Conservation (phyloP, 1,140 invertebrate genomes). For the Caerostris extrusa region DNA sequence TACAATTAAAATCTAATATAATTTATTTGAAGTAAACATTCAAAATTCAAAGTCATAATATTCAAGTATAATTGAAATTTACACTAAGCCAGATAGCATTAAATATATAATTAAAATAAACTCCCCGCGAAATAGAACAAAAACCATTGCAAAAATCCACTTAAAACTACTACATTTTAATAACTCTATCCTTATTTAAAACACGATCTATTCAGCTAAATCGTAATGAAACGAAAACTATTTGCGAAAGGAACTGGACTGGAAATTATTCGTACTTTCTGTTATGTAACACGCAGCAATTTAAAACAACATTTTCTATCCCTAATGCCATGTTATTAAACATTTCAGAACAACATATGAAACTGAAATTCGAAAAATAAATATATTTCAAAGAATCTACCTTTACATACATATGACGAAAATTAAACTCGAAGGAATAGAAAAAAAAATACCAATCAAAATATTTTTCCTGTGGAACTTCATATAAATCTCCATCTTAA, state of each 20-base stretch:
- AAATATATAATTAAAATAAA: no score
- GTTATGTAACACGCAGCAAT: neutral
- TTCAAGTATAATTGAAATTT: no score
- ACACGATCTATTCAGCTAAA: neutral
- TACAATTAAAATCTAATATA: no score
- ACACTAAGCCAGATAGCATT: no score
- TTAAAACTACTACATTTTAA: neutral
- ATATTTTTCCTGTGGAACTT: neutral
- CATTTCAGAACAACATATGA: slow-evolving; percentile 5
- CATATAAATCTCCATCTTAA: slow-evolving; percentile 30
- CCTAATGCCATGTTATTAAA: slow-evolving; percentile 28
- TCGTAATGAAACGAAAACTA: neutral
- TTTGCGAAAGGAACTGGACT: neutral
- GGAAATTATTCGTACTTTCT: neutral
- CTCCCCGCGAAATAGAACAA: no score
- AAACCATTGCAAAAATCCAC: no score
- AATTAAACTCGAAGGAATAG: neutral
- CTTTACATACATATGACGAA: neutral
- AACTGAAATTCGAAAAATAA: slow-evolving; percentile 28
- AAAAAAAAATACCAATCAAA: neutral
- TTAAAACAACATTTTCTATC: slow-evolving; percentile 4
- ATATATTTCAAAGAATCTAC: neutral
- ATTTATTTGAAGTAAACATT: no score
- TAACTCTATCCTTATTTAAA: neutral
- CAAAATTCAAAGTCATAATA: no score